A percentile compares a stretch with the other conserved stretches of the same genome.
Conservation (phyloP, 2,113 vertebrate genomes). For the Prietella phreatophila region DNA sequence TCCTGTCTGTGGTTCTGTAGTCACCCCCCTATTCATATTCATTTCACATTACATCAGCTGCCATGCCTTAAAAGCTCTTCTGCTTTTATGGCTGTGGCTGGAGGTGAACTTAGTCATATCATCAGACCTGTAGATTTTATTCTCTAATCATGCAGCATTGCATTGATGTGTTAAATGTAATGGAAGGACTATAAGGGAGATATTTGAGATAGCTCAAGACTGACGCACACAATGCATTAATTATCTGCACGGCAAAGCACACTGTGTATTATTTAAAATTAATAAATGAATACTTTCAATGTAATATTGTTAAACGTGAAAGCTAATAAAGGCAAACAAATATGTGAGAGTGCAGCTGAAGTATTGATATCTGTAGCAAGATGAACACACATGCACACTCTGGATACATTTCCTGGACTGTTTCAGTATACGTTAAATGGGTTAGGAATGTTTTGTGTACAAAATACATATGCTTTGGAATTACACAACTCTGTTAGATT, state of each 20-base stretch:
- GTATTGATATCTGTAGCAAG: neutral
- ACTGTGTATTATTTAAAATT: neutral
- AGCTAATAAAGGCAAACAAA: neutral
- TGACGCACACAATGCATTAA: neutral
- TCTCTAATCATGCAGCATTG: neutral
- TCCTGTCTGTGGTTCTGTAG: neutral
- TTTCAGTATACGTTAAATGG: neutral
- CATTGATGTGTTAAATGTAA: too few species aligned
- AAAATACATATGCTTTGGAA: neutral
- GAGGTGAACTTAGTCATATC: neutral
- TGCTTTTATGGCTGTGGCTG: constrained; percentile 25
- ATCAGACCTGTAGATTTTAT: constrained; percentile 7
- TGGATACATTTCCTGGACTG: neutral
- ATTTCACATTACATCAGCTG: neutral
- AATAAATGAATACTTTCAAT: neutral
- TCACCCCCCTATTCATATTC: constrained; percentile 13
- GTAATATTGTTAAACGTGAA: neutral
- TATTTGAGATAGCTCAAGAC: neutral
- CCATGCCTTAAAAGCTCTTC: constrained; percentile 19
- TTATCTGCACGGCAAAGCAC: neutral
- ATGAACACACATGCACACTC: neutral
- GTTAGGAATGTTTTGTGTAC: neutral
- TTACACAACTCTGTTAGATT: neutral
- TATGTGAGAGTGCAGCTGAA: neutral
- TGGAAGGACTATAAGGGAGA: too few species aligned